phyloP scores from a whole-genome alignment of 1,140 invertebrate genomes.

The Nautilus pompilius region DNA sequence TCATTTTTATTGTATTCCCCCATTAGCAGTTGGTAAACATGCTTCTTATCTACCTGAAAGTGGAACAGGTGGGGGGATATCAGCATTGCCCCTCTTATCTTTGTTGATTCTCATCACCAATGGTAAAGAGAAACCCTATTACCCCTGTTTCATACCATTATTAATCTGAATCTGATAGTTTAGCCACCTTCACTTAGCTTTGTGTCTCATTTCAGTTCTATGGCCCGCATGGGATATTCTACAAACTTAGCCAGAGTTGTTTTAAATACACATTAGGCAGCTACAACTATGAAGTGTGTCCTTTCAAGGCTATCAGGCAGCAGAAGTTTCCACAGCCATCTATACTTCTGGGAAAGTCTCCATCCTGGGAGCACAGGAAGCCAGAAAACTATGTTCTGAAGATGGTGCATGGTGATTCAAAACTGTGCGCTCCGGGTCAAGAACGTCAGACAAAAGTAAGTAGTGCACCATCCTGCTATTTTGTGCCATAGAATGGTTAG shows the following conservation, averaged over 20 bases:
- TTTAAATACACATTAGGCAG: slow-evolving; percentile 14
- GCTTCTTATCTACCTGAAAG: no score
- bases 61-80: no score
- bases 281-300: slow-evolving; percentile 36
- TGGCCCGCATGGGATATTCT: slow-evolving; percentile 33
- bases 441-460: slow-evolving; percentile 26
- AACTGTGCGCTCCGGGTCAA: slow-evolving; percentile 20
- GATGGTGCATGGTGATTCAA: slow-evolving; percentile 25
- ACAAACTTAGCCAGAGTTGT: slow-evolving; percentile 26
- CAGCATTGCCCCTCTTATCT: no score
- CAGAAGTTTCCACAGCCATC: slow-evolving; percentile 11
- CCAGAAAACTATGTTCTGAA: slow-evolving; percentile 20
- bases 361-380: slow-evolving; percentile 16
- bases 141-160: no score
- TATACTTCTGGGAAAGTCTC: slow-evolving; percentile 11
- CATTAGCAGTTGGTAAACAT: no score
- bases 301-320: slow-evolving; percentile 29
- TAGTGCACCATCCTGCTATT: no score
- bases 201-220: slow-evolving; percentile 25
- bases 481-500: no score
- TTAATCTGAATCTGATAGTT: no score
- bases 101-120: no score
- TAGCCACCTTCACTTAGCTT: no score
- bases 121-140: no score
- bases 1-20: no score